Base-by-base conservation (phyloP, 1,140 invertebrate genomes). In the Drusus annulatus region DNA sequence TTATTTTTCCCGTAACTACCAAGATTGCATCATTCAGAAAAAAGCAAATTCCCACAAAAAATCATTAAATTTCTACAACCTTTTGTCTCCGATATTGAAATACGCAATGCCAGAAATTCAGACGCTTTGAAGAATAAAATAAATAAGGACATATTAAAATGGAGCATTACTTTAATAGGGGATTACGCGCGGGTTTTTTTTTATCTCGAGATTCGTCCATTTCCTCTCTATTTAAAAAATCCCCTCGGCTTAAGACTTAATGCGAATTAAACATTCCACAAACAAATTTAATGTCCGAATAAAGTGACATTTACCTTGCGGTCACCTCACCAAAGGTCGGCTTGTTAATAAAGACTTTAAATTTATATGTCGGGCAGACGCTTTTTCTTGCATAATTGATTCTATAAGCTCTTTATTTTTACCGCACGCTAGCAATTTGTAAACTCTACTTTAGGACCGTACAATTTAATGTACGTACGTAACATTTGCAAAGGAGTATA, bases 121-220 rank as follows among this genome's bases (percentile, higher is more conserved):
- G 60, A 10, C 8, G 28, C 65, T 36, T 50, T 25, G 15, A 21
- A 71, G 52, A 28, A 25, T 52, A 65, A 31, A 65, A 16, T 31
- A 65, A 65, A 65, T 65, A 28, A 15, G 7, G 25, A 28, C 62
- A 65, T 25, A 65, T 21, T 65, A 65, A 65, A 65, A 31, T 31
- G 8, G 13, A 5, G 62, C 16, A 65, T 65, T 65, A 65, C 25
- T 65, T 21, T 28, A 28, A 65, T 65, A 15, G 62, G 36, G 28
- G 62, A 65, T 65, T 65, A 65, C 28, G 8, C 28, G 16, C 1
- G 1, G 5, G 62, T 28, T 65, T 62, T 63, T n/a, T n/a, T n/a
- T n/a, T 28, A 65, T 65, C 62, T 65, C 36, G 25, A 65, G 62
- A 65, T 65, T 28, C 16, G 23, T 65, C 62, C 62, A 31, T 65